Evolutionary conservation across 2,113 vertebrate species (phyloP), one percentile per base, ranked within the genome.

Genomic region (Limanda limanda): DNA sequence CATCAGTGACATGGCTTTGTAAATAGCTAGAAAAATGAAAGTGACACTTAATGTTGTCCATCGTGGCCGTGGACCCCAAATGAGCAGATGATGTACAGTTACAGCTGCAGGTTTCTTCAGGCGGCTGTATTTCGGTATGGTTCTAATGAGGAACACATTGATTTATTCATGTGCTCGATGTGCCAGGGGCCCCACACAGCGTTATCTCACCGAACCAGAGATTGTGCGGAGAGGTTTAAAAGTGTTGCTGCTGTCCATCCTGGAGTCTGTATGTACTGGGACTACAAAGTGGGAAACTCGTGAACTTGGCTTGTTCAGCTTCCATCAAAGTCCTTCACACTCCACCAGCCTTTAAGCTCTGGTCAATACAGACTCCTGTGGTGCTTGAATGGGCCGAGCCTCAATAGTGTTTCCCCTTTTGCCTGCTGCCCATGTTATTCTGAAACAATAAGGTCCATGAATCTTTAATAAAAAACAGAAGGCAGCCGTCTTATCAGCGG

Each of bases 401-500:
- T 42, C 15, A 15, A 4, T 48, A 31, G 6, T 18, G 45, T 18
- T 18, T 18, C 45, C 17, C 27, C 60, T 3, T 17, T 74, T 31
- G 17, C 23, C 51, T 37, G 23, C 57, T 72, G 65, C 52, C 27
- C 62, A 66, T 56, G 21, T 55, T 47, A 4, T 65, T 73, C 40
- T 37, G 48, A 40, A 76, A 65, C 56, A 83, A 55, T 45, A 51
- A 60, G 58, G 54, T 47, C 24, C 27, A 67, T 86, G 31, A 81
- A 86, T 81, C 20, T 71, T 83, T 73, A 48, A 88, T 68, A 59
- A 62, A 31, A 60, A 79, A 74, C 71, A 86, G 56, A 85, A 70
- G 75, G 67, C 63, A 68, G 20, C n/a, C 5, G 23, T 23, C 54
- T 18, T 4, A 18, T 18, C 1, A 18, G 15, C 18, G 2, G 18